Conservation (phyloP, 2,797 vertebrate species). For the Cryptoblepharus egeriae region DNA sequence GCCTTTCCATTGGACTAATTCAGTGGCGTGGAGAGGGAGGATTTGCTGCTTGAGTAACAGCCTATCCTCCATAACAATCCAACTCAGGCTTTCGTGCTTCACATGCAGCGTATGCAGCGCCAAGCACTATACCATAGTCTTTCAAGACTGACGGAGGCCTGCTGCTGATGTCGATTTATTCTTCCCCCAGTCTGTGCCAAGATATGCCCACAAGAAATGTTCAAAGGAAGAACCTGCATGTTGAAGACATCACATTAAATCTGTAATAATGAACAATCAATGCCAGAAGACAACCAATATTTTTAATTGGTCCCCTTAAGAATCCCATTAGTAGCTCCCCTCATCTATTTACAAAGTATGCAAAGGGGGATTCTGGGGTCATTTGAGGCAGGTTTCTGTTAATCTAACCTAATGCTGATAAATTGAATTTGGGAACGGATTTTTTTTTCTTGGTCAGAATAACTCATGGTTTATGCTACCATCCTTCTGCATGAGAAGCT, state of each 20-base stretch:
- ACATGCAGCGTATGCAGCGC: too few relatives aligned
- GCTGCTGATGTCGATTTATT: too few relatives aligned
- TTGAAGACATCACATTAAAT: background rate
- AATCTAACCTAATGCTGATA: background rate
- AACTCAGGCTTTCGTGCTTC: too few relatives aligned
- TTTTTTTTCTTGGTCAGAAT: background rate
- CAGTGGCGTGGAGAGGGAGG: too few relatives aligned
- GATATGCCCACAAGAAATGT: background rate
- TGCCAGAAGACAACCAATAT: background rate
- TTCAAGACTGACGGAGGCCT: too few relatives aligned
- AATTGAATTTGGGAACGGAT: background rate
- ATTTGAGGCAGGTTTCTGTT: background rate
- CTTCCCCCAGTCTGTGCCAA: too few relatives aligned
- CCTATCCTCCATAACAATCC: too few relatives aligned
- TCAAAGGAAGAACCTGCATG: background rate
- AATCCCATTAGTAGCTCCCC: background rate
- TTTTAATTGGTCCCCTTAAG: background rate
- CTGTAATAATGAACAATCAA: too few relatives aligned
- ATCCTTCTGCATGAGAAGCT: background rate
- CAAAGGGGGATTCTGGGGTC: background rate
- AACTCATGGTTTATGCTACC: background rate
- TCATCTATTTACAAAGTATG: background rate
- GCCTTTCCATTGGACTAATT: too few relatives aligned
- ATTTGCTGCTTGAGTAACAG: too few relatives aligned
- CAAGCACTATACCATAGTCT: too few relatives aligned